phyloP scores from a whole-genome alignment of 1,140 invertebrate species.

The Steinernema feltiae region DNA sequence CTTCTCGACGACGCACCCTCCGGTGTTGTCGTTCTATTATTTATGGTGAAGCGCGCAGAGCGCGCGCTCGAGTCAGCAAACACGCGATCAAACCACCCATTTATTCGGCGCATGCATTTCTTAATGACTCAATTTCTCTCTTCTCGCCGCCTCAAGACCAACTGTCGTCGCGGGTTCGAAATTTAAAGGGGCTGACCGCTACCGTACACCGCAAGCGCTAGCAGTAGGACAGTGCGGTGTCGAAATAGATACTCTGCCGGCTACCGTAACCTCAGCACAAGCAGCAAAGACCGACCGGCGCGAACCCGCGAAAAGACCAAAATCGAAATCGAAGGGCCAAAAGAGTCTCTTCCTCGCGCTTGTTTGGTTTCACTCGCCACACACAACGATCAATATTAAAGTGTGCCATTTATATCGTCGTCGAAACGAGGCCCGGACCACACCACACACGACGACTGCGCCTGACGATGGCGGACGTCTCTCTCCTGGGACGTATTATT shows the following conservation, averaged over 20 bases:
- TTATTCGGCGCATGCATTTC: conserved; percentile 1
- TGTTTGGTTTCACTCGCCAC: conserved; percentile 2
- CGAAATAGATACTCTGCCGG: too few species aligned
- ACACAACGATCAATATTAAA: conserved; percentile 13
- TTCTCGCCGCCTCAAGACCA: too few species aligned
- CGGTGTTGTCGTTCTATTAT: conserved; percentile 14
- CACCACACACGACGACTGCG: conserved; percentile 9
- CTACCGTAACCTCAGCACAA: too few species aligned
- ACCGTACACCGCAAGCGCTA: too few species aligned
- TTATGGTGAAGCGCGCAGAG: not conserved
- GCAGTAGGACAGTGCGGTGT: too few species aligned
- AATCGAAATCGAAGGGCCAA: conserved; percentile 5
- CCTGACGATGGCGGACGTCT: not conserved
- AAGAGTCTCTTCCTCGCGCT: not conserved
- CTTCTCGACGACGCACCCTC: not conserved
- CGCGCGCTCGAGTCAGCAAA: not conserved
- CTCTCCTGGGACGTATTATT: conserved; percentile 2
- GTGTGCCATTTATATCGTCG: conserved; percentile 15
- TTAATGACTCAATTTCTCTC: not conserved
- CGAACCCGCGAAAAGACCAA: not conserved
- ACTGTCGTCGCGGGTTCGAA: too few species aligned
- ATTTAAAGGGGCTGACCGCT: too few species aligned
- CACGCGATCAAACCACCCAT: not conserved
- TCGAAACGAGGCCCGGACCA: not conserved
- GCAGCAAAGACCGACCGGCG: not conserved